Base-by-base conservation (phyloP, 2,113 vertebrate genomes). In the Xenopus borealis region DNA sequence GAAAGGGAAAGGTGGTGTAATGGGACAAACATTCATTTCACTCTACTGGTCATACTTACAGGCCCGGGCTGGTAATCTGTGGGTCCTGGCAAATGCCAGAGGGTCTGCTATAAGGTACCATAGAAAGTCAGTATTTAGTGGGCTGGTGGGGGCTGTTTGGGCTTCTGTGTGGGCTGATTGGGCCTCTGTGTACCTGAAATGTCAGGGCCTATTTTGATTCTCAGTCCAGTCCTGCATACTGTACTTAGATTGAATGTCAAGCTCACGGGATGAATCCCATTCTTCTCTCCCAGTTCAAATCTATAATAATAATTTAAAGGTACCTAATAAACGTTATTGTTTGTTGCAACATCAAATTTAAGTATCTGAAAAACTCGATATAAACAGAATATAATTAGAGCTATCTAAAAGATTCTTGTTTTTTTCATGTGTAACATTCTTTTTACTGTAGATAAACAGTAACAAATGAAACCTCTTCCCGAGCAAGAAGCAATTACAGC, bases 291-390 rank as follows among this genome's bases (percentile, higher is more conserved):
- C 82, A 86, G 81, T 79, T 86, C 77, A 78, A 79, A 86, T 87
- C 78, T 79, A 82, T 82, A 88, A 88, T 84, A 88, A 91, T 90
- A 91, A 91, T 90, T 91, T 91, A 88, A 92, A 91, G 88, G 83
- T 79, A 89, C 85, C 86, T 88, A 93, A 91, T 90, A 93, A 90
- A 89, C 86, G 86, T 90, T 89, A 91, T 75, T 83, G 87, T 85
- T 91, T 91, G 88, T 88, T 90, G 90, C 87, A 89, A 73, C 82
- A 92, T 92, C 90, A 93, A 91, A 91, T 91, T 89, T 90, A 89
- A 91, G 89, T 89, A 86, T 90, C 88, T 90, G 86, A 90, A 91
- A 83, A 80, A 85, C 84, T 89, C 88, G 89, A 89, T 88, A 91
- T 90, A 92, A 92, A 89, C 85, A 87, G 89, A 90, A 89, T 69